Conservation (phyloP, 1,140 invertebrate genomes). For the Dermatophagoides farinae region DNA sequence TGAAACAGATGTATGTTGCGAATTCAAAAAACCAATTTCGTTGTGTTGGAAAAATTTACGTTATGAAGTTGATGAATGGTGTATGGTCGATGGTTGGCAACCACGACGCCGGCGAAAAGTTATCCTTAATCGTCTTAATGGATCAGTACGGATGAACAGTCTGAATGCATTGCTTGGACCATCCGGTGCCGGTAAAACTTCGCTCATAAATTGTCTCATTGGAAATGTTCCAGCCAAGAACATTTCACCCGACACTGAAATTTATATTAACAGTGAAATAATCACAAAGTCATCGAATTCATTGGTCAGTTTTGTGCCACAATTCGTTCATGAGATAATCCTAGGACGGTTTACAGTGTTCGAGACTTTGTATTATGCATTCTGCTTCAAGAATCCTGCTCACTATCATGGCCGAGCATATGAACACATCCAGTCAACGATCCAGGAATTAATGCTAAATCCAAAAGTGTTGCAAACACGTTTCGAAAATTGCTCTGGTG, state of each 20-base stretch:
- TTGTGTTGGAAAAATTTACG: background rate
- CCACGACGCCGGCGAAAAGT: background rate
- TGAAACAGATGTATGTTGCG: too few species aligned
- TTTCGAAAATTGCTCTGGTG: background rate
- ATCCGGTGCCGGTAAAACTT: constrained; percentile 39
- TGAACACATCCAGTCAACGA: background rate
- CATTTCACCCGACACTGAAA: background rate
- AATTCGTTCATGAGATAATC: background rate
- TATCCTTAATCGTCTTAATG: background rate
- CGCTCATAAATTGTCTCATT: constrained; percentile 24
- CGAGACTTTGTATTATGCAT: background rate
- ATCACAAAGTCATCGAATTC: background rate
- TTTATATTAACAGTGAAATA: background rate
- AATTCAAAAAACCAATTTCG: background rate
- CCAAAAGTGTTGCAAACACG: background rate
- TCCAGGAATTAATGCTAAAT: background rate
- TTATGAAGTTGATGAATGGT: background rate
- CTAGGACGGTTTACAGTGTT: background rate
- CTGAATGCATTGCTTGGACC: constrained; percentile 34
- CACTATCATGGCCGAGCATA: background rate
- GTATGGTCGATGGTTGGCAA: background rate
- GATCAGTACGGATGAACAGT: background rate
- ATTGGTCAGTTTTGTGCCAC: background rate
- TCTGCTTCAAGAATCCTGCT: background rate
- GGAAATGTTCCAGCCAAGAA: background rate